phyloP scores from a whole-genome alignment of 2,113 vertebrate genomes.

The Pelvicachromis taeniatus region DNA sequence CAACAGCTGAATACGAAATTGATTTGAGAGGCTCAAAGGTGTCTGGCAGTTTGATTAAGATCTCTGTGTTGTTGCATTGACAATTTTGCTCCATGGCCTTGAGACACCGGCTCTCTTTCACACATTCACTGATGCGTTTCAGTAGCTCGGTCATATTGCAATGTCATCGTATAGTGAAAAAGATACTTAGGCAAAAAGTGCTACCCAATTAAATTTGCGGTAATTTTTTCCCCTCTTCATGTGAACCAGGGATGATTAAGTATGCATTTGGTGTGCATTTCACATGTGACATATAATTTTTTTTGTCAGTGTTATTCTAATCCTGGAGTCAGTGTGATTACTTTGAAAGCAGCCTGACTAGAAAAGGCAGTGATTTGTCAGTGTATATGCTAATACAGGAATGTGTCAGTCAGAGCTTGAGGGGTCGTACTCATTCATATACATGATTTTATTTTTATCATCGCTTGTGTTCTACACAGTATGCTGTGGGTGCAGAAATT shows the following conservation, averaged over 20 bases:
- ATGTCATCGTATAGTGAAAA: neutral
- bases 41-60: slow-evolving; percentile 33
- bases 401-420: slow-evolving; percentile 13
- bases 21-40: slow-evolving; percentile 35
- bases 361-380: slow-evolving; percentile 6
- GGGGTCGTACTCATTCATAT: neutral
- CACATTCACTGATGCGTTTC: neutral
- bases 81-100: neutral
- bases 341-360: slow-evolving; percentile 17
- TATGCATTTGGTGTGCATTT: neutral
- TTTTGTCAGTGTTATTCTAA: neutral
- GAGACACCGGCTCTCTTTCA: neutral
- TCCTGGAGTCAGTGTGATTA: slow-evolving; percentile 9
- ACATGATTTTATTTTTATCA: neutral
- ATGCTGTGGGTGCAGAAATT: neutral
- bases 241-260: neutral
- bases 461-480: neutral
- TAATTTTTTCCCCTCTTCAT: neutral
- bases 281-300: neutral
- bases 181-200: neutral
- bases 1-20: slow-evolving; percentile 28
- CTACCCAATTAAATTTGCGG: neutral
- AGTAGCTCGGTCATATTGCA: neutral
- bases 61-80: neutral
- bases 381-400: neutral